Percentiles rank a stretch among this genome's conserved stretches.
These are phyloP conservation scores for Corythoichthys intestinalis DNA, from an alignment of 2,113 vertebrate genomes.

Conservation along the genomic window DNA sequence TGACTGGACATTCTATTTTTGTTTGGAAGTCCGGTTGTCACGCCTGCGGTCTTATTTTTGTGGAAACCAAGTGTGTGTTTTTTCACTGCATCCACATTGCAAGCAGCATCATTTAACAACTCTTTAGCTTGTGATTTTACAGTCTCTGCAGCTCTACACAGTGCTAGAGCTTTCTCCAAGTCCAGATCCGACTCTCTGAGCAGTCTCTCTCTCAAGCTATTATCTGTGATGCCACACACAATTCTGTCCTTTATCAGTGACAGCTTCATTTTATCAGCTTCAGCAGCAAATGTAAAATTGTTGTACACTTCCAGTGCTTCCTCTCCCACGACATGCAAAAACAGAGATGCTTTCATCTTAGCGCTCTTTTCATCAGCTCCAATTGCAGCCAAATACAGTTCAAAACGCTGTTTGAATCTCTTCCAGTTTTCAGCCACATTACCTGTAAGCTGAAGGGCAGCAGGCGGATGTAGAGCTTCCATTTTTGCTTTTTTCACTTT, in stretches of 20 bases:
- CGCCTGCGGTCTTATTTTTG: not conserved
- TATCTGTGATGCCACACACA: slow-evolving; percentile 2
- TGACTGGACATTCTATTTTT: not conserved
- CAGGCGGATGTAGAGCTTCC: not conserved
- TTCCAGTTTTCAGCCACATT: not conserved
- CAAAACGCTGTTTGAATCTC: not conserved
- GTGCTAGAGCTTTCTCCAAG: slow-evolving; percentile 5
- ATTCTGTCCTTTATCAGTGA: not conserved
- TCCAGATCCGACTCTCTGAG: not conserved
- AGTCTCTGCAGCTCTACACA: not conserved
- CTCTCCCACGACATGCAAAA: slow-evolving; percentile 8
- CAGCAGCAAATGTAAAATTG: not conserved
- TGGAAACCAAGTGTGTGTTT: not conserved
- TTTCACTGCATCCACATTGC: slow-evolving; percentile 1
- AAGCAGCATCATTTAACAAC: too few species aligned
- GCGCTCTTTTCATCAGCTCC: not conserved
- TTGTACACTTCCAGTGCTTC: not conserved
- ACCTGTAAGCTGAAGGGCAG: not conserved
- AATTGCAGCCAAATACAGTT: not conserved
- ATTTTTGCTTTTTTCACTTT: not conserved
- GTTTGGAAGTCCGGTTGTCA: not conserved
- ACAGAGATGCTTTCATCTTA: not conserved
- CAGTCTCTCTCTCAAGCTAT: not conserved
- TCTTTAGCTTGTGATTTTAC: slow-evolving; percentile 1
- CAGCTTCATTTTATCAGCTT: not conserved